Conservation (phyloP, 2,888 invertebrate genomes). For the Hyposoter didymator region DNA sequence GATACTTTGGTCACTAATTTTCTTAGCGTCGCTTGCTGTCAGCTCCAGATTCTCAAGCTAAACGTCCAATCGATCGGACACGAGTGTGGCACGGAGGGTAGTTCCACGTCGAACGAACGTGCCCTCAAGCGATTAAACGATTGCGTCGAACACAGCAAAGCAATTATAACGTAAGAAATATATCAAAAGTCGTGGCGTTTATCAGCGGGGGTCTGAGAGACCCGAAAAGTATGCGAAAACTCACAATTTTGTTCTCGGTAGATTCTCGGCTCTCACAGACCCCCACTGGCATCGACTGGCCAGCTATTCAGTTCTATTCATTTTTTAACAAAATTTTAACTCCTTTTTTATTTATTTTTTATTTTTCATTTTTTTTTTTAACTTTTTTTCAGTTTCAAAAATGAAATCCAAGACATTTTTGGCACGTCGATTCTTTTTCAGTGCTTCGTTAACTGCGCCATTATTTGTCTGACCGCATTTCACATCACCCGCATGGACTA, state of each 20-base stretch:
- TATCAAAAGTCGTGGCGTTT: neutral
- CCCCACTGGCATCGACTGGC: neutral
- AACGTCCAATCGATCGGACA: constrained; percentile 70
- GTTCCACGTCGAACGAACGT: neutral
- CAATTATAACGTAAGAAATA: constrained; percentile 73
- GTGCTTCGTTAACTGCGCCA: constrained; percentile 75
- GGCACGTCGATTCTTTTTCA: constrained; percentile 73
- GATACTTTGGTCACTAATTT: constrained; percentile 77
- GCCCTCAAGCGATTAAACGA: constrained; percentile 64
- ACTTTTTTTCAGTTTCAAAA: constrained; percentile 71
- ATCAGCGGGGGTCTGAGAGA: neutral
- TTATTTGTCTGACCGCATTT: constrained; percentile 76
- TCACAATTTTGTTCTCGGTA: neutral
- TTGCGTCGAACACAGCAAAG: constrained; percentile 72
- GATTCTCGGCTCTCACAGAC: neutral
- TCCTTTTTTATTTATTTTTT: constrained; percentile 11
- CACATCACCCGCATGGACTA: constrained; percentile 75
- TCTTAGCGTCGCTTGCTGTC: constrained; percentile 75
- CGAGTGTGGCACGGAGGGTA: neutral
- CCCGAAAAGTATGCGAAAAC: neutral
- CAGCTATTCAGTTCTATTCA: neutral
- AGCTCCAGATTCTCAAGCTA: constrained; percentile 73
- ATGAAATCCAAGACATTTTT: constrained; percentile 75
- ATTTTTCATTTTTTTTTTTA: neutral
- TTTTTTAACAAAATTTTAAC: neutral